A percentile compares a stretch with the other conserved stretches of the same genome.
Evolutionary conservation across 1,140 invertebrate species (phyloP).

Genomic region (Aphidius gifuensis): DNA sequence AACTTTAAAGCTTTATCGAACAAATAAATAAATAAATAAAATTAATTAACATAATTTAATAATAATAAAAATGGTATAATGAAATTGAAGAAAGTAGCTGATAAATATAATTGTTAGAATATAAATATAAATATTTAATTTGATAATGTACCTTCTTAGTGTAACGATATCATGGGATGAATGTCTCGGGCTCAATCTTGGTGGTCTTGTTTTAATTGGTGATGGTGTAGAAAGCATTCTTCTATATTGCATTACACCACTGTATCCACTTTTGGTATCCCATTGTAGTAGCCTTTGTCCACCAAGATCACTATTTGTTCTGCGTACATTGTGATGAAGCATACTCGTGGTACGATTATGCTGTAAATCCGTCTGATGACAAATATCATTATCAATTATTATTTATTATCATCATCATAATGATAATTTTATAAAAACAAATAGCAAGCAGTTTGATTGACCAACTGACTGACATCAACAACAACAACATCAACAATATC

Average conservation of each 20-base stretch:
- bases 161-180: constrained; percentile 53
- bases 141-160: constrained; percentile 42
- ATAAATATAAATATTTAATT: background rate
- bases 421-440: background rate
- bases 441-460: no score
- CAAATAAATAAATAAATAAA: no score
- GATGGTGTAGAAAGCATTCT: constrained; percentile 63
- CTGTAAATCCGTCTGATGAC: constrained; percentile 57
- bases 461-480: no score
- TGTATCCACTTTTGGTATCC: constrained; percentile 55
- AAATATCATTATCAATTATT: constrained; percentile 10
- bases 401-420: background rate
- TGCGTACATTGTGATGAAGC: constrained; percentile 56
- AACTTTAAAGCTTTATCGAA: no score
- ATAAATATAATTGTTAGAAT: constrained; percentile 9
- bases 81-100: constrained; percentile 2
- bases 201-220: constrained; percentile 59
- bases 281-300: constrained; percentile 59
- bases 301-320: constrained; percentile 62
- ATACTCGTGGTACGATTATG: constrained; percentile 47
- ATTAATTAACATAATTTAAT: background rate
- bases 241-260: constrained; percentile 42
- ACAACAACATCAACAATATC: no score
- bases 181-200: constrained; percentile 55
- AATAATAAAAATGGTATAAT: background rate